Evolutionary conservation across 2,113 vertebrate genomes (phyloP), one percentile per base, ranked within the genome.

Genomic region (Crotalus tigris): DNA sequence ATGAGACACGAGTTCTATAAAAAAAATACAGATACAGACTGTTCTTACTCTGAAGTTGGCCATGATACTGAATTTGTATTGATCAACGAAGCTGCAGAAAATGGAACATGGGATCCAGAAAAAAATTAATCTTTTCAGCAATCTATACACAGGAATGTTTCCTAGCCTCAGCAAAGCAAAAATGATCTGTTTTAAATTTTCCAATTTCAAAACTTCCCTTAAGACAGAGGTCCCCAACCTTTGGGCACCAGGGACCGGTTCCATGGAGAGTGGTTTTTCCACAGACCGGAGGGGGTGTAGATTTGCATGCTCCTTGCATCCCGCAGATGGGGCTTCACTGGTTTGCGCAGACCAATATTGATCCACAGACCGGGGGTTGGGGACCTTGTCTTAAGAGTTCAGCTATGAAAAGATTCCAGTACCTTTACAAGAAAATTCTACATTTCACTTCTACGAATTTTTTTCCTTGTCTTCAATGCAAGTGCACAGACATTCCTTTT

Each of bases 1-100:
- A 99, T 0, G 99, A 98, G 33, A 99, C 96, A 0, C 97, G 98
- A 10, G 98, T 98, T 89, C 99, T 99, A 93, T 85, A 75, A 97
- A 96, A 95, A 3, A 96, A 90, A 87, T 21, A 39, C 0, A 0
- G 39, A 69, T 57, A 95, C 5, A 88, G 46, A 85, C 13, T 21
- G n/a, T 15, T 53, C 87, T 19, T 89, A 87, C 53, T 58, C 21
- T 90, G 49, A 33, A 89, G 54, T 15, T 3, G n/a, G 59, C 24
- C 57, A 51, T 29, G 88, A 24, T 17, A n/a, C 10, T 29, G 9
- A 53, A 15, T 59, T 1, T 0, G 0, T 87, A 26, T 9, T n/a
- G 6, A 13, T 0, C 1, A 92, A 17, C 0, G 9, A 7, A 81
- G 87, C 88, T 49, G 23, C 85, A 88, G 29, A 69, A 91, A 88